These are phyloP conservation scores for Amiota minor DNA, from an alignment of 2,888 invertebrate genomes.

Conservation along the genomic window DNA sequence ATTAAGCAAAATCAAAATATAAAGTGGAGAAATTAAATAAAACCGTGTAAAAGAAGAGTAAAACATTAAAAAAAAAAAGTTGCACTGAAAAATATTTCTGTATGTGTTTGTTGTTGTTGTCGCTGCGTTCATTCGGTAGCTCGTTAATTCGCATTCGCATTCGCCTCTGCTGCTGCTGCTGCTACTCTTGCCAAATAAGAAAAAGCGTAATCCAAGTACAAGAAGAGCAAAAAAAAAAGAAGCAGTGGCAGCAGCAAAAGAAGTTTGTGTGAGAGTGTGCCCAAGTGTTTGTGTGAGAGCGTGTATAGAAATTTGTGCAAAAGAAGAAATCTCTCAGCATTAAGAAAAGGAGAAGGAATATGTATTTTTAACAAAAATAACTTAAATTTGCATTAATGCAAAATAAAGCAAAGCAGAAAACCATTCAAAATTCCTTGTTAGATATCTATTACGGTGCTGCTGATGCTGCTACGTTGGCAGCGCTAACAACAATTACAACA, in stretches of 20 bases:
- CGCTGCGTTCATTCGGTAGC: neutral
- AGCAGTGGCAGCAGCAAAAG: neutral
- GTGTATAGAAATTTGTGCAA: constrained; percentile 1
- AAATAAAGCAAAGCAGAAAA: neutral
- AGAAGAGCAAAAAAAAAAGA: no score
- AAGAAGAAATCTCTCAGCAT: neutral
- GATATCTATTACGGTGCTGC: neutral
- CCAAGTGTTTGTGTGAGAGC: no score
- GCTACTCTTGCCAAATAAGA: neutral
- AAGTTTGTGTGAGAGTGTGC: no score
- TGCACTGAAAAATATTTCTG: constrained; percentile 3
- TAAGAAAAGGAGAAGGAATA: no score
- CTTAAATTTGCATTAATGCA: neutral
- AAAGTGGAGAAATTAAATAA: neutral
- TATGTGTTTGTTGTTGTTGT: constrained; percentile 9
- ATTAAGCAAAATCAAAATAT: neutral
- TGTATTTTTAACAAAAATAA: neutral
- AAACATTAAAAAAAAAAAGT: neutral
- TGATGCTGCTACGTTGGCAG: neutral
- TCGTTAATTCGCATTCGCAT: no score
- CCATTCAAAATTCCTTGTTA: no score
- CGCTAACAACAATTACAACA: neutral
- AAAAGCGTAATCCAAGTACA: neutral
- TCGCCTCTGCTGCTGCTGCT: neutral
- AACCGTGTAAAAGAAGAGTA: constrained; percentile 11